phyloP scores from a whole-genome alignment of 2,888 invertebrate species.

The Morpho deidamia region DNA sequence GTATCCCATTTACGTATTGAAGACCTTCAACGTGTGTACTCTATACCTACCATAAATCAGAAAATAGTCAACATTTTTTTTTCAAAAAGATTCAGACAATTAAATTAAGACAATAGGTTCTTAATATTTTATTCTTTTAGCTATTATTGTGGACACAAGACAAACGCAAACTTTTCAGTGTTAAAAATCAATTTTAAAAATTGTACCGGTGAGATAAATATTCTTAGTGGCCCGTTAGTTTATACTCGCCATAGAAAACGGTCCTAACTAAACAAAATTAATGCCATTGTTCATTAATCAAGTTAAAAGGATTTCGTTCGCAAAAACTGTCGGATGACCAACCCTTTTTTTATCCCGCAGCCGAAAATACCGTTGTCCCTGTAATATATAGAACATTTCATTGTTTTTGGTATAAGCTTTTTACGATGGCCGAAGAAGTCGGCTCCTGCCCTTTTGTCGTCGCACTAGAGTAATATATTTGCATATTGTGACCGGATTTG shows the following conservation, averaged over 20 bases:
- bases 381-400: slow-evolving; percentile 59
- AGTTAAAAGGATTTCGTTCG: slow-evolving; percentile 57
- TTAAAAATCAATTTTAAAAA: not conserved
- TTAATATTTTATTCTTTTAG: no score
- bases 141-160: no score
- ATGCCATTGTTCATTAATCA: slow-evolving; percentile 68
- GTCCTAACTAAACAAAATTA: slow-evolving; percentile 53
- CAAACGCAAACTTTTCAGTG: no score
- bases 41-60: no score
- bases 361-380: slow-evolving; percentile 48
- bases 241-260: slow-evolving; percentile 24
- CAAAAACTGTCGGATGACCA: slow-evolving; percentile 54
- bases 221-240: slow-evolving; percentile 28
- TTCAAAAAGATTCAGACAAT: no score
- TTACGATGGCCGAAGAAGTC: slow-evolving; percentile 49
- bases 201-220: slow-evolving; percentile 27
- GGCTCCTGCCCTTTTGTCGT: slow-evolving; percentile 47
- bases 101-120: no score
- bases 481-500: slow-evolving; percentile 67
- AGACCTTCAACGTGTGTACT: no score
- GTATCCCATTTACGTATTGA: no score
- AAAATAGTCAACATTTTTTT: no score
- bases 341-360: slow-evolving; percentile 55
- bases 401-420: slow-evolving; percentile 59
- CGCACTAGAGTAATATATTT: slow-evolving; percentile 52